Evolutionary conservation across 2,797 vertebrate genomes (phyloP).

Genomic region (Rhodeus uyekii): DNA sequence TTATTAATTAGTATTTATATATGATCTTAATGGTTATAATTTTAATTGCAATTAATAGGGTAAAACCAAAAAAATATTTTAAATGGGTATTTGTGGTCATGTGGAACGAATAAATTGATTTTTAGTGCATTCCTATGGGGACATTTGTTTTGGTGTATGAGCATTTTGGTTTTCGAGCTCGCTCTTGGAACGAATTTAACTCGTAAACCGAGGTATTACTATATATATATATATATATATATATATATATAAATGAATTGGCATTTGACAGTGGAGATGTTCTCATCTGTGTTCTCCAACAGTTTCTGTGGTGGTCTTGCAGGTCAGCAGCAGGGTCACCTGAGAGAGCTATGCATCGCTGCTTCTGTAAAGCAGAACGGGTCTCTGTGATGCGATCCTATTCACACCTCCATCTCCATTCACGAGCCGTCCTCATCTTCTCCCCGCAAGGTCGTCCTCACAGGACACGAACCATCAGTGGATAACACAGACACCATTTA

Average conservation of each 20-base stretch:
- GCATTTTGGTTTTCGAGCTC: no score
- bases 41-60: no score
- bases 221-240: background rate
- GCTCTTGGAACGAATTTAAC: no score
- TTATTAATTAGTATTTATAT: no score
- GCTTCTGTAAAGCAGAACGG: constrained; percentile 32
- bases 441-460: constrained; percentile 49
- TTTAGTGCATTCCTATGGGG: no score
- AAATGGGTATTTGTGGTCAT: no score
- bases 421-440: constrained; percentile 32
- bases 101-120: no score
- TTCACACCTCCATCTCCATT: constrained; percentile 57
- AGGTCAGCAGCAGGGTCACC: constrained; percentile 44
- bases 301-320: constrained; percentile 46
- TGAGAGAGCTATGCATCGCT: constrained; percentile 39
- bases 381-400: constrained; percentile 61
- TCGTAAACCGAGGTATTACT: no score
- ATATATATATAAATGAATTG: background rate
- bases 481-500: constrained; percentile 50
- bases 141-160: no score
- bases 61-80: no score
- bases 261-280: constrained; percentile 41
- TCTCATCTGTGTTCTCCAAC: constrained; percentile 40
- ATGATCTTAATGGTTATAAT: no score
- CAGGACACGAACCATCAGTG: constrained; percentile 41